Base-by-base conservation (phyloP, 2,113 vertebrate species). In the Bettongia penicillata region DNA sequence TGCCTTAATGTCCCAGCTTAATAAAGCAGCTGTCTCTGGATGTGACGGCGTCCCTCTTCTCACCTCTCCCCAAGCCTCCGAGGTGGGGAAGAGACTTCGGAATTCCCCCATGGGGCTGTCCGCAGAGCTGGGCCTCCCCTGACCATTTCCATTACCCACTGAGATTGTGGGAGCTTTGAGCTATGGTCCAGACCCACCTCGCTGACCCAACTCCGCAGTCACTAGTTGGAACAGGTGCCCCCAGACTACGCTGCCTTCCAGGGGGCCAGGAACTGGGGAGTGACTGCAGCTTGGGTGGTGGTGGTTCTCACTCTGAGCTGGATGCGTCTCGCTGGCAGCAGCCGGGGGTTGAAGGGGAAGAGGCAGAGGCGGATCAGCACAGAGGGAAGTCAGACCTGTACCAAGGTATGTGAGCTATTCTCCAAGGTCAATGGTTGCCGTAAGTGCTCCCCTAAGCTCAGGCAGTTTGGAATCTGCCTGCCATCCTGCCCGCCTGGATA, bases 201-300 rank as follows among this genome's bases (percentile, higher is more conserved):
- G 97, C 97, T 99, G 98, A 99, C 97, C 98, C 94, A 97, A 95
- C 98, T 97, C 55, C 89, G 93, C 98, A 98, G 97, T 91, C 97
- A 97, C 95, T 99, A 99, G 98, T 93, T 8, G 97, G 97, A 97
- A 96, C 97, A 89, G 77, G 96, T n/a, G 7, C 92, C 93, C 2
- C 57, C 94, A 93, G 89, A 53, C 84, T 91, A 84, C 95, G 95
- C 94, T 90, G 97, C 98, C 98, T 98, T 97, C 98, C 93, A 96
- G 97, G 98, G 99, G 99, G 98, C 98, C 98, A 98, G 97, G 98
- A 97, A 98, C 99, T 98, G 98, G 98, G 98, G 96, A 99, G 99
- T 98, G 99, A 99, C 99, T 99, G 99, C 99, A 99, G 99, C 99
- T 99, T 99, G 99, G 98, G 98, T 99, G 98, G 99, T 98, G 96